Evolutionary conservation across 2,113 vertebrate genomes (phyloP), one percentile per base, ranked within the genome.

Genomic region (Bufo bufo): DNA sequence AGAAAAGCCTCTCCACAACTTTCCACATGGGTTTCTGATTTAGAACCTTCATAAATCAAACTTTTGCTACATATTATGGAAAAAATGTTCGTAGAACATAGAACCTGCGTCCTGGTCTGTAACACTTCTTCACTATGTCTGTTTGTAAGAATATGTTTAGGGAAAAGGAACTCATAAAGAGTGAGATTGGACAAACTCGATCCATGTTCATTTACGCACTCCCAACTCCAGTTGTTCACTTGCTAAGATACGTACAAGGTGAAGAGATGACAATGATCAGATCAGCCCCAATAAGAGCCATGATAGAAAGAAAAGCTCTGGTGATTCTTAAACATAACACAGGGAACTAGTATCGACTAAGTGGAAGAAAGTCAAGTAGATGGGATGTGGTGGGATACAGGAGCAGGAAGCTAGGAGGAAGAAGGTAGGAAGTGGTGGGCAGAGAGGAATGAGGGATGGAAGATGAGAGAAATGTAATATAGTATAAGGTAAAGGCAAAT

Each of bases 261-360:
- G 33, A 52, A 84, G 8, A 43, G 9, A 54, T 52, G 8, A 23
- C 16, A 49, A 82, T 33, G 80, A n/a, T 6, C 4, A 33, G 56
- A 72, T 80, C 84, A 58, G 43, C 20, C 56, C 83, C 20, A 78
- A 54, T 6, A 77, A 59, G 4, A 75, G 8, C 6, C n/a, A 82
- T 54, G 4, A 17, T 58, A 66, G 23, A 59, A 90, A 90, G 89
- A 85, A 90, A 83, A 1, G 17, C 54, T 52, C 77, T 43, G 54
- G 61, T 0, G 0, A 52, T 52, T 17, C 0, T 7, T 16, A 3
- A 83, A 52, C 11, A 82, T 11, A 54, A 52, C 83, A 83, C 75
- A 83, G 88, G 66, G 33, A 66, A 47, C 75, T 75, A 71, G 52
- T 47, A 50, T 74, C 85, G 89, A 85, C 8, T 86, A 50, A 89